Conservation (phyloP, 2,113 vertebrate genomes). For the Prunella fulvescens region DNA sequence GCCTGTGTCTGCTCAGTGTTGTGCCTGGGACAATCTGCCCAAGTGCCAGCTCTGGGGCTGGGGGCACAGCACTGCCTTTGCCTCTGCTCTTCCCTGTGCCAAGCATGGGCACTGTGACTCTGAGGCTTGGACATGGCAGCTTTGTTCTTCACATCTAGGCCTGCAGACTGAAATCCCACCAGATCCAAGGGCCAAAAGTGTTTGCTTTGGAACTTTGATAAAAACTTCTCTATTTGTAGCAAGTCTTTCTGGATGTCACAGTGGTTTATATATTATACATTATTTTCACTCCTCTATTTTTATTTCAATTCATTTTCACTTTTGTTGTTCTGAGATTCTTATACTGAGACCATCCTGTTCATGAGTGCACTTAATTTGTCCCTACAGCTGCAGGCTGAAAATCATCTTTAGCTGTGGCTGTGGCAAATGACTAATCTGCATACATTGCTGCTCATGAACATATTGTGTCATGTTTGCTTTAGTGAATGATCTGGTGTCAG, state of each 20-base stretch:
- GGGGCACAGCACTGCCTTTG: background rate
- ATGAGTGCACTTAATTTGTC: background rate
- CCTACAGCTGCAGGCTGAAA: background rate
- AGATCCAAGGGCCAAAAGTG: background rate
- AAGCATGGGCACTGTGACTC: rapidly evolving
- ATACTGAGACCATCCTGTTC: background rate
- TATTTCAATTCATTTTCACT: background rate
- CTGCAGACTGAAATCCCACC: background rate
- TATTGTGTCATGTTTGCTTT: background rate
- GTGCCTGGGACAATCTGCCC: background rate
- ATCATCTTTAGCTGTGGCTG: background rate
- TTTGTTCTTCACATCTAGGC: background rate
- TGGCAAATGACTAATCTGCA: background rate
- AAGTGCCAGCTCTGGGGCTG: background rate
- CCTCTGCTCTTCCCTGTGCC: background rate
- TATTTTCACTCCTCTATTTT: background rate
- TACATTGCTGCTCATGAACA: background rate
- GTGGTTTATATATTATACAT: background rate
- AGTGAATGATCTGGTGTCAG: background rate
- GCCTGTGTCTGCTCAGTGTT: too few species aligned
- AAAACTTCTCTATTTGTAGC: background rate
- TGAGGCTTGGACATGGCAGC: background rate
- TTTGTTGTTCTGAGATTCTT: background rate
- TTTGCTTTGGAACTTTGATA: background rate
- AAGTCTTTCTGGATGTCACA: background rate